phyloP scores from a whole-genome alignment of 1,140 invertebrate genomes.

The Odontomachus brunneus region DNA sequence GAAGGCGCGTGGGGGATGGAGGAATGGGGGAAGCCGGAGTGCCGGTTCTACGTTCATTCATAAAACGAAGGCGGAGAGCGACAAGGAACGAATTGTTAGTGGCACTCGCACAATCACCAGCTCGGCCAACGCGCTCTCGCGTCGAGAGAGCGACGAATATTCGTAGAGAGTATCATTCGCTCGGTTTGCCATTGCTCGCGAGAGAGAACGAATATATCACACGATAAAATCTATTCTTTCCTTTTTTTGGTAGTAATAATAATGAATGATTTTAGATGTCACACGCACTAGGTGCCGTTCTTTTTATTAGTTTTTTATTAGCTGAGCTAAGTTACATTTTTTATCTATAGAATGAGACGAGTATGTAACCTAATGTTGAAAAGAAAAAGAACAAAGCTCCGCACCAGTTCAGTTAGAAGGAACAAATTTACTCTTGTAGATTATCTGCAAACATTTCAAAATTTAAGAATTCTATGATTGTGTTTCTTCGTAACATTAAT shows the following conservation, averaged over 20 bases:
- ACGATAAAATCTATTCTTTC: neutral
- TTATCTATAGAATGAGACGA: too few species aligned
- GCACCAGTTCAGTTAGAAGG: too few species aligned
- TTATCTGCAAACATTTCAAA: too few species aligned
- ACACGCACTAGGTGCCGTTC: too few species aligned
- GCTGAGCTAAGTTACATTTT: too few species aligned
- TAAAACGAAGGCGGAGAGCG: slow-evolving; percentile 72
- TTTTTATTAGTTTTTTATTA: too few species aligned
- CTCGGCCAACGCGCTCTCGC: slow-evolving; percentile 66
- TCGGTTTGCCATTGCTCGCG: slow-evolving; percentile 9
- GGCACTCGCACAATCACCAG: slow-evolving; percentile 69
- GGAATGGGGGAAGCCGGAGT: slow-evolving; percentile 22
- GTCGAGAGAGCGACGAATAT: slow-evolving; percentile 37
- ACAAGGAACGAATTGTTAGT: slow-evolving; percentile 72
- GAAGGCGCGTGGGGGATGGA: slow-evolving; percentile 16
- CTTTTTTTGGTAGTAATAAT: neutral
- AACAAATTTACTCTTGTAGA: too few species aligned
- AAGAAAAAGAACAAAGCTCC: too few species aligned
- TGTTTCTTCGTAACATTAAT: neutral
- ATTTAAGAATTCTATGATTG: too few species aligned
- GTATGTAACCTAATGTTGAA: too few species aligned
- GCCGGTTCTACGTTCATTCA: slow-evolving; percentile 78
- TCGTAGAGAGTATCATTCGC: slow-evolving; percentile 7
- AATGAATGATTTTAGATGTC: neutral
- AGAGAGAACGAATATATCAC: neutral